These are phyloP conservation scores for Hypsibius dujardini DNA, from an alignment of 1,140 invertebrate genomes.

Conservation along the genomic window DNA sequence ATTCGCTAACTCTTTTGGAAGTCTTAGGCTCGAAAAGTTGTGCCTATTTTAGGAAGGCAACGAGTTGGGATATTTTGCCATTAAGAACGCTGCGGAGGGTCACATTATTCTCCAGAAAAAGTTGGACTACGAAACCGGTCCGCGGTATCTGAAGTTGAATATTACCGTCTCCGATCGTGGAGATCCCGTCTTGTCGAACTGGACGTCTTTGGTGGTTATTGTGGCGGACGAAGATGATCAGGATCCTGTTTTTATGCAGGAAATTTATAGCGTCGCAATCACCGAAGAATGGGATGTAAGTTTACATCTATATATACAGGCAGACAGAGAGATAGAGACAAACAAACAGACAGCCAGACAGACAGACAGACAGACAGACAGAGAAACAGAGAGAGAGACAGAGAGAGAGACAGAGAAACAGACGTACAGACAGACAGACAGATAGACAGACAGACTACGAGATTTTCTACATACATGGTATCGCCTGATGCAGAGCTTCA, in stretches of 20 bases:
- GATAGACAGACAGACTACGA: too few relatives aligned
- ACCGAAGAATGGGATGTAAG: not conserved
- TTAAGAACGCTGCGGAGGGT: not conserved
- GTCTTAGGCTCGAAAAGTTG: too few relatives aligned
- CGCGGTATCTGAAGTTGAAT: not conserved
- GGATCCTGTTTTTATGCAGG: not conserved
- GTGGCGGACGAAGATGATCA: not conserved
- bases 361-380: not conserved
- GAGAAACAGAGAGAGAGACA: not conserved
- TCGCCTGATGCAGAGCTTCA: not conserved
- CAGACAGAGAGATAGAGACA: too few relatives aligned
- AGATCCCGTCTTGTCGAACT: not conserved
- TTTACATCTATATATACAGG: not conserved
- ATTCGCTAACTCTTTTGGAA: too few relatives aligned
- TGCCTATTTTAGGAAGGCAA: not conserved
- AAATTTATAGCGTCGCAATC: not conserved
- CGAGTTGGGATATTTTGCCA: not conserved
- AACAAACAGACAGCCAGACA: too few relatives aligned
- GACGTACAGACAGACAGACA: not conserved
- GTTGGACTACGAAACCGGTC: slow-evolving; percentile 4
- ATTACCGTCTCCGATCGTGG: not conserved
- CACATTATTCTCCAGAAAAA: not conserved
- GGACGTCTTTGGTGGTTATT: not conserved
- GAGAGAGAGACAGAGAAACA: not conserved
- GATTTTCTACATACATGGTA: not conserved